phyloP scores from a whole-genome alignment of 2,797 vertebrate genomes.

The Periophthalmus magnuspinnatus region DNA sequence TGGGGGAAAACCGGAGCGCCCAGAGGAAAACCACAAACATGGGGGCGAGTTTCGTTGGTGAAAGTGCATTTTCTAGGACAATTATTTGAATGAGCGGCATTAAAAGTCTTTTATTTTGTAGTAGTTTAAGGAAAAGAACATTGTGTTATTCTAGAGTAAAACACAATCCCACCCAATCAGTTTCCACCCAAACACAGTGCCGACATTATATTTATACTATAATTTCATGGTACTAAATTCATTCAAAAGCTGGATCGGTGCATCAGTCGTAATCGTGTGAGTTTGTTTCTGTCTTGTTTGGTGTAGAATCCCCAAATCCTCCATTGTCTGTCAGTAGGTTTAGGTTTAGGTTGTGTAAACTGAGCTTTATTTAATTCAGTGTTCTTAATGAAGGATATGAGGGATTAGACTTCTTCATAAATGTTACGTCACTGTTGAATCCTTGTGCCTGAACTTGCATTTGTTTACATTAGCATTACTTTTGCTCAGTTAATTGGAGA shows the following conservation, averaged over 20 bases:
- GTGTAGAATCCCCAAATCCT: not conserved
- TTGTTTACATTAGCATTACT: conserved; percentile 23
- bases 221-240: not conserved
- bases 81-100: not conserved
- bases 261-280: not conserved
- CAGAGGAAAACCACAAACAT: not conserved
- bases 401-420: conserved; percentile 18
- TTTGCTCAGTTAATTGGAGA: conserved; percentile 15
- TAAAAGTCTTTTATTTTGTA: not conserved
- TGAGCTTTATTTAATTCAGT: not conserved
- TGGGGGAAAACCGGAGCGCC: not conserved
- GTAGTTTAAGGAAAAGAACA: no score
- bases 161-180: no score
- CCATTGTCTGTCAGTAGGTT: not conserved
- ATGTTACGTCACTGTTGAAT: conserved; percentile 6
- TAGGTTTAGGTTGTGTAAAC: conserved; percentile 2
- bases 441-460: conserved; percentile 3
- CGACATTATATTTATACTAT: no score
- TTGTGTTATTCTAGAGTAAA: no score
- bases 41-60: not conserved
- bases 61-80: not conserved
- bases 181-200: no score
- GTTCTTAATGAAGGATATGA: conserved; percentile 15
- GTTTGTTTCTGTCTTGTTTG: not conserved
- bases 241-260: no score